Evolutionary conservation across 2,797 vertebrate genomes (phyloP), one percentile per base, ranked within the genome.

Genomic region (Phoxinus dragarum): DNA sequence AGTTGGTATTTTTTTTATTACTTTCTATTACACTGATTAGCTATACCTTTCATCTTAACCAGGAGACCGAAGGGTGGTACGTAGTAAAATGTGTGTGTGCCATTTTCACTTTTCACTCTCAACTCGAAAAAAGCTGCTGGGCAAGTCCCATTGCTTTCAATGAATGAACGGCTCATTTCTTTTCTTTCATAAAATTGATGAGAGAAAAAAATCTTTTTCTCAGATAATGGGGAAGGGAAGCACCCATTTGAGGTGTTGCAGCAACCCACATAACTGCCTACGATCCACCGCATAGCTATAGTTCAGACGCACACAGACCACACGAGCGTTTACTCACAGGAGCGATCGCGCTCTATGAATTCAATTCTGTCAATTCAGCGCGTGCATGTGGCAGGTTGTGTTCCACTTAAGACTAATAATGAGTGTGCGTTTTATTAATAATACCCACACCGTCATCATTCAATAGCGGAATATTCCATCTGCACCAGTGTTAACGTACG

Each of bases 381-480:
- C 19, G 9, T 69, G n/a, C 17, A 10, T 69, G 79, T 8, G 54
- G 17, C 71, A 6, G 7, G 5, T 6, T 38, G 14, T n/a, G 59
- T 69, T 84, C 83, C 83, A 59, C 66, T 71, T 8, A 23, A 1
- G 4, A 1, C 75, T 77, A 84, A 78, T 84, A 44, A 79, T 79
- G 74, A 54, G 49, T 44, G 64, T 59, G 52, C 68, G 17, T 38
- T 59, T 27, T 17, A 36, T 9, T 73, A 72, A 42, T 68, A 84
- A 84, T 78, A 67, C 49, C 74, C 27, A 40, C 49, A 34, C 14
- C 34, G 82, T 78, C 82, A 77, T 77, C 47, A 40, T 67, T 56
- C 47, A 77, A 12, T 76, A 67, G 52, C 52, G 83, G 75, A 84
- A 84, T 3, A 36, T 84, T 84, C 83, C 83, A 23, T 42, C 49